These are phyloP conservation scores for Patella depressa DNA, from an alignment of 2,888 invertebrate genomes.

Conservation along the genomic window DNA sequence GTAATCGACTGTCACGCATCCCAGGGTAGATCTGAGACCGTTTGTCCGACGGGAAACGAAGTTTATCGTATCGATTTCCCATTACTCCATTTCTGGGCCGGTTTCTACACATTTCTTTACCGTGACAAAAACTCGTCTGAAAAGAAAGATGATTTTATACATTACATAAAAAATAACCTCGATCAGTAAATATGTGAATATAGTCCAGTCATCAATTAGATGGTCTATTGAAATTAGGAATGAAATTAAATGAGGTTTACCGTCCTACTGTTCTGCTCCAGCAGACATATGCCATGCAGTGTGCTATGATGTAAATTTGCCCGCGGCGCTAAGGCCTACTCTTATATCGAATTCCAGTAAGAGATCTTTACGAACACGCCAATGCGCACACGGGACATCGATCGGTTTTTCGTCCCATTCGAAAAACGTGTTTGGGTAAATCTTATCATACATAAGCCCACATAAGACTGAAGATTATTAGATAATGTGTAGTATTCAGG, in stretches of 20 bases:
- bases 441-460: too few relatives aligned
- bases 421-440: too few relatives aligned
- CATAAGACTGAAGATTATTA: too few relatives aligned
- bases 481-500: too few relatives aligned
- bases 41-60: slow-evolving; percentile 3
- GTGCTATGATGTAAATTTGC: too few relatives aligned
- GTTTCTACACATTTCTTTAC: background rate
- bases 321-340: too few relatives aligned
- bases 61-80: background rate
- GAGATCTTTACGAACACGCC: too few relatives aligned
- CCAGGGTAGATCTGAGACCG: background rate
- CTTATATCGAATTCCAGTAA: too few relatives aligned
- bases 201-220: background rate
- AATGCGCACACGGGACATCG: too few relatives aligned
- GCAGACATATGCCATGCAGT: too few relatives aligned
- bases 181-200: background rate
- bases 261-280: too few relatives aligned
- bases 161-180: background rate
- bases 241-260: background rate
- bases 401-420: too few relatives aligned
- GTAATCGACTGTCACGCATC: background rate
- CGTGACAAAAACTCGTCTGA: background rate
- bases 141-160: background rate
- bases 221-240: background rate
- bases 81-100: background rate